Base-by-base conservation (phyloP, 2,113 vertebrate species). In the Pangasianodon gigas region DNA sequence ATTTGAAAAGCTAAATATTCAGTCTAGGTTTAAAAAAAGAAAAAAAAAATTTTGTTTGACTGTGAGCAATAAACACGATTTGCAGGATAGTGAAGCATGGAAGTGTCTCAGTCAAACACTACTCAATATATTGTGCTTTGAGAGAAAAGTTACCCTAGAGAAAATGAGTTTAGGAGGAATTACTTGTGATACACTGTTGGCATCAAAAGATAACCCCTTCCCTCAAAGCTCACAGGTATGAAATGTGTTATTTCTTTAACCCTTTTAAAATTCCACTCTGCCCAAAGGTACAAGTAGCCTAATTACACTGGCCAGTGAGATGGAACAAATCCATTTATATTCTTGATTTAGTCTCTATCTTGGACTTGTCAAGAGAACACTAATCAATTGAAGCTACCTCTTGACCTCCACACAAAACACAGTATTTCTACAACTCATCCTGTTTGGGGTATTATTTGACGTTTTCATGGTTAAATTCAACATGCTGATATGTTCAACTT, bases 281-380 rank as follows among this genome's bases (percentile, higher is more conserved):
- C 80, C 60, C 85, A 85, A 24, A 62, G 46, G 21, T 24, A 37
- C 26, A 41, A 87, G 52, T 80, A 79, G 16, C 74, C 74, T 60
- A 87, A 91, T 91, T 88, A 88, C 65, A 65, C 71, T 19, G 37
- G 29, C 41, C 71, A 29, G 32, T 86, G 54, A 86, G 69, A 86
- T 86, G 82, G 74, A 91, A 62, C 86, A 69, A 90, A 91, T 88
- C 84, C 51, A 80, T 32, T 65, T 82, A 65, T 86, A 85, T 82
- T 75, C 82, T 82, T 88, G 54, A 88, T 80, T 91, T 83, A 89
- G 32, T 32, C 14, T 88, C 74, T 80, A 62, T 44, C 75, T 52
- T 86, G 29, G 54, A 81, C 74, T 88, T 79, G 54, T 44, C 18
- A 74, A 41, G 6, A 41, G 18, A 84, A 81, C 58, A 19, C 26